Percentiles rank a stretch among this genome's conserved stretches.
Conservation (phyloP, 2,113 vertebrate genomes). For the Sinocyclocheilus anshuiensis region DNA sequence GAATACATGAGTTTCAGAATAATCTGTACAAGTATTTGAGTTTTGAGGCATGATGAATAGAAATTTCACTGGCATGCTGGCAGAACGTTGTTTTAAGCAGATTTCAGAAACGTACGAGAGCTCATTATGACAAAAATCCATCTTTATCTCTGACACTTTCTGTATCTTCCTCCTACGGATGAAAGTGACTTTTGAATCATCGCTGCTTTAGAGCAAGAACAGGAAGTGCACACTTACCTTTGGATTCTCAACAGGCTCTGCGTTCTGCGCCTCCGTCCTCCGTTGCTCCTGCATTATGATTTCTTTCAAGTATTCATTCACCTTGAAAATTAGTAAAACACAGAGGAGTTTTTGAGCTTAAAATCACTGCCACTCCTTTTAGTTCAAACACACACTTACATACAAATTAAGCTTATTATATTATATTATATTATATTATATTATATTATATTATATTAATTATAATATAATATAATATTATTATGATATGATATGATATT, state of each 20-base stretch:
- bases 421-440: no score
- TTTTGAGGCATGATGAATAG: neutral
- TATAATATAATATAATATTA: no score
- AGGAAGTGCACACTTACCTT: slow-evolving; percentile 77
- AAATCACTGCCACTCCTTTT: neutral
- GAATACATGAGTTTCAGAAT: neutral
- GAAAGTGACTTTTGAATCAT: neutral
- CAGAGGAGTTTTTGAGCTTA: neutral
- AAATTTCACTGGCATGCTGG: no score
- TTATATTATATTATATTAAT: no score
- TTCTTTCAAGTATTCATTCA: slow-evolving; percentile 94
- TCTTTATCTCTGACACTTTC: neutral
- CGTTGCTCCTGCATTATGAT: slow-evolving; percentile 88
- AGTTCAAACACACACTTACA: no score
- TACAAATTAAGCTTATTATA: neutral
- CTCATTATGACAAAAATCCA: slow-evolving; percentile 18
- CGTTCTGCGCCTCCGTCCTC: slow-evolving; percentile 79
- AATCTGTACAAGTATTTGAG: neutral
- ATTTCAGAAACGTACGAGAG: neutral
- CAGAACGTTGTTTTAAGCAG: neutral
- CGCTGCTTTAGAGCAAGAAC: neutral
- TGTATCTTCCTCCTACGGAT: neutral
- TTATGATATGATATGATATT: no score
- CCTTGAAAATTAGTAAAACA: slow-evolving; percentile 68
- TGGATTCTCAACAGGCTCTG: slow-evolving; percentile 84